Evolutionary conservation across 2,888 invertebrate genomes (phyloP).

Genomic region (Caenorhabditis wallacei): DNA sequence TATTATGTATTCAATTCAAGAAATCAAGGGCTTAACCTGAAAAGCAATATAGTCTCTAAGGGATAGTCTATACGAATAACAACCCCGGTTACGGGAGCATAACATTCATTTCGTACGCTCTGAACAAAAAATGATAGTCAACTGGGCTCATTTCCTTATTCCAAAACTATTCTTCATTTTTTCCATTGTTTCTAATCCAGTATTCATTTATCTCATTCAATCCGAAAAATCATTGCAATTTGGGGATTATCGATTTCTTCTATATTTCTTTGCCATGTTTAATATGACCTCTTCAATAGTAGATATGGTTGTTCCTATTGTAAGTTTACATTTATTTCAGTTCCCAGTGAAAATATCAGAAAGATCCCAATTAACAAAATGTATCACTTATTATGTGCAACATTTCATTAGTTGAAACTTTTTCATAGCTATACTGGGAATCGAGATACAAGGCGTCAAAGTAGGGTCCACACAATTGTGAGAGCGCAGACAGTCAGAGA

Average conservation of each 20-base stretch:
- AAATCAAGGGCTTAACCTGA: no score
- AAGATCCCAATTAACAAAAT: no score
- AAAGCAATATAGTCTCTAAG: no score
- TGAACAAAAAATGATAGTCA: slow-evolving; percentile 31
- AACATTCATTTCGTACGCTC: no score
- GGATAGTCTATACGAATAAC: no score
- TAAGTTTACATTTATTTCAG: background rate
- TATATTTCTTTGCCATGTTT: slow-evolving; percentile 24
- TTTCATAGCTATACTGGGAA: no score
- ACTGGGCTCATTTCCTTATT: slow-evolving; percentile 37
- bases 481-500: no score
- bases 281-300: slow-evolving; percentile 13
- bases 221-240: slow-evolving; percentile 11
- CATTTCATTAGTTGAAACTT: no score
- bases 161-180: slow-evolving; percentile 28
- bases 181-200: slow-evolving; percentile 20
- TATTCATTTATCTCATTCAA: slow-evolving; percentile 10
- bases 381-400: no score
- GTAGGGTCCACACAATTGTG: background rate
- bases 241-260: slow-evolving; percentile 20
- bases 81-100: no score
- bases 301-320: slow-evolving; percentile 39
- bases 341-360: no score
- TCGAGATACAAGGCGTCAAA: background rate
- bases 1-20: no score